These are phyloP conservation scores for Dioctria linearis DNA, from an alignment of 2,888 invertebrate species.

Conservation along the genomic window DNA sequence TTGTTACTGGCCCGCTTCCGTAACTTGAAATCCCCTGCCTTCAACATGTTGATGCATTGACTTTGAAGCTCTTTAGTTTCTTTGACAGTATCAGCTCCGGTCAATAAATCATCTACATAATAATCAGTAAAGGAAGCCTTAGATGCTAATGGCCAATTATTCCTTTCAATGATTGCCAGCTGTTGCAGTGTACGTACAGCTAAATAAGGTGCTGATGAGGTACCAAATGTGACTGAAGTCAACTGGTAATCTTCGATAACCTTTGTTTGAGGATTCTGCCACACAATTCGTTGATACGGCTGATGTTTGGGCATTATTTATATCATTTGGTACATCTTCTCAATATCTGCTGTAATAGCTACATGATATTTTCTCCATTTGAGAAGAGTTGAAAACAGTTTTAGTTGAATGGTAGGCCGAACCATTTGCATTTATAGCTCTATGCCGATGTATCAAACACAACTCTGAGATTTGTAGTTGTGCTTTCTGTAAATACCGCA, in stretches of 20 bases:
- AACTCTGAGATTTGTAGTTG: not conserved
- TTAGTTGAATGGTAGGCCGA: conserved; percentile 17
- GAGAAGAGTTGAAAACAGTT: conserved; percentile 8
- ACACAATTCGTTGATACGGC: conserved; percentile 12
- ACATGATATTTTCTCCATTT: conserved; percentile 7
- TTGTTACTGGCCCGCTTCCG: conserved; percentile 19
- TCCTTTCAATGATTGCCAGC: conserved; percentile 9
- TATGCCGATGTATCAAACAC: too few relatives aligned
- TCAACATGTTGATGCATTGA: too few relatives aligned
- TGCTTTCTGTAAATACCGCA: conserved; percentile 1
- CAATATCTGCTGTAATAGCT: conserved; percentile 1
- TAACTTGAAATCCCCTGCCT: conserved; percentile 5
- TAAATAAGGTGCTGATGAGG: too few relatives aligned
- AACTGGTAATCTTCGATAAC: conserved; percentile 1
- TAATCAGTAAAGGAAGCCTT: not conserved
- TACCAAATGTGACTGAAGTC: conserved; percentile 5
- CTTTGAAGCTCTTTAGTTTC: conserved; percentile 4
- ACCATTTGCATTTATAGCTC: not conserved
- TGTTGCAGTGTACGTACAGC: conserved; percentile 21
- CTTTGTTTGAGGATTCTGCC: not conserved
- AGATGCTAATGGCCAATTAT: conserved; percentile 9
- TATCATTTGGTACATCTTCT: conserved; percentile 31
- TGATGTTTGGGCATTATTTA: not conserved
- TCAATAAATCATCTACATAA: conserved; percentile 22
- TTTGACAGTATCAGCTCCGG: conserved; percentile 7